Percentiles rank a stretch among this genome's conserved stretches.
These are phyloP conservation scores for Clarias pachynema DNA, from an alignment of 2,797 vertebrate genomes.

Conservation along the genomic window DNA sequence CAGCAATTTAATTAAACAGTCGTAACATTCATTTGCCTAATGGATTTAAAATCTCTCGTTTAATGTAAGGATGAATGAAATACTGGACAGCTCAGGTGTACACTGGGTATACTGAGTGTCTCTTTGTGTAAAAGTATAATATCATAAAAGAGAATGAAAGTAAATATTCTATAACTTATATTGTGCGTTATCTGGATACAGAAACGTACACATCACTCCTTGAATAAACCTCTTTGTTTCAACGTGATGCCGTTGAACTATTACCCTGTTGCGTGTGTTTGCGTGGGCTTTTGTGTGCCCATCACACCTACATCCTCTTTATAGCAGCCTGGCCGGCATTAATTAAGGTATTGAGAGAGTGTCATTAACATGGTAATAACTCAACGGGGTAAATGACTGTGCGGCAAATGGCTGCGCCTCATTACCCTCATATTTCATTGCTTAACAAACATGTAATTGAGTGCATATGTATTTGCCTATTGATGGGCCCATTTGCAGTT, in stretches of 20 bases:
- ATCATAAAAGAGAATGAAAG: background rate
- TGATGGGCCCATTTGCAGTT: conserved; percentile 67
- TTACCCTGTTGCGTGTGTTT: conserved; percentile 56
- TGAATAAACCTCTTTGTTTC: conserved; percentile 15
- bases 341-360: conserved; percentile 73
- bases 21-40: conserved; percentile 36
- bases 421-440: conserved; percentile 71
- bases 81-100: background rate
- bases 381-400: conserved; percentile 63
- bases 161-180: background rate
- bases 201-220: conserved; percentile 35
- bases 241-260: conserved; percentile 55
- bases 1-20: conserved; percentile 50
- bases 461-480: conserved; percentile 67
- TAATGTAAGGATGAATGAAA: background rate
- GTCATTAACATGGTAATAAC: conserved; percentile 70
- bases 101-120: too few species aligned
- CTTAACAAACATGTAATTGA: conserved; percentile 70
- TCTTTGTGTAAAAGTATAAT: background rate
- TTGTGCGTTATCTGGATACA: background rate
- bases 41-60: background rate
- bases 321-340: conserved; percentile 50
- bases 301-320: conserved; percentile 55
- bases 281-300: conserved; percentile 47
- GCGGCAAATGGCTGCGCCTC: conserved; percentile 63